A percentile compares a stretch with the other conserved stretches of the same genome.
Conservation (phyloP, 2,797 vertebrate genomes). For the Gouania willdenowi region DNA sequence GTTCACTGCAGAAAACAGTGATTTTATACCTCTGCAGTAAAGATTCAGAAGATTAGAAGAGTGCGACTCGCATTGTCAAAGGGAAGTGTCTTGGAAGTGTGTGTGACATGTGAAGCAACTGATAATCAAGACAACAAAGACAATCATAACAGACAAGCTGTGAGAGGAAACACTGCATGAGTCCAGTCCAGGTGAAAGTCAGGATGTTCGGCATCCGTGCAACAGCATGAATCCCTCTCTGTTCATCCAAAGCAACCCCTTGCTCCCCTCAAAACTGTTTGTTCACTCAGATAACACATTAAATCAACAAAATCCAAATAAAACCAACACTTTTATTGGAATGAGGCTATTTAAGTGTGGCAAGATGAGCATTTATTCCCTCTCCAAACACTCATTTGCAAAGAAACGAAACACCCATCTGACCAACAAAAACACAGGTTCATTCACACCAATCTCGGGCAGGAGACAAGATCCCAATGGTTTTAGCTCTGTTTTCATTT, state of each 20-base stretch:
- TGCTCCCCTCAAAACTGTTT: neutral
- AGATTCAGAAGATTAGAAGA: no score
- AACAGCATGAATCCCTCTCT: conserved; percentile 10
- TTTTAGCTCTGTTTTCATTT: no score
- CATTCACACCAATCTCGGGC: no score
- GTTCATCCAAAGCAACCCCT: neutral
- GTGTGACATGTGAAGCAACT: conserved; percentile 29
- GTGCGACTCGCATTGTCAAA: conserved; percentile 1
- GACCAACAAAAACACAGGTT: no score
- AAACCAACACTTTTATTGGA: no score
- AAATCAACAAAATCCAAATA: neutral
- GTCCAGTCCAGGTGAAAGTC: conserved; percentile 20
- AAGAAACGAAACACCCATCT: no score
- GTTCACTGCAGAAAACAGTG: no score
- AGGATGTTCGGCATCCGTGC: neutral
- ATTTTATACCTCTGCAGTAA: no score
- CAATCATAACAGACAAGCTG: conserved; percentile 41
- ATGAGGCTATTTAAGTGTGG: neutral
- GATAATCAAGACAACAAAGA: conserved; percentile 15
- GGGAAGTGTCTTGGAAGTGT: conserved; percentile 1
- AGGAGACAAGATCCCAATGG: no score
- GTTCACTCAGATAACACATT: neutral
- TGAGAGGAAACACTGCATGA: conserved; percentile 41
- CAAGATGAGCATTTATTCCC: no score
- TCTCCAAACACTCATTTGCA: no score